Conservation (phyloP, 2,888 invertebrate genomes). For the Orchesellides sinensis region DNA sequence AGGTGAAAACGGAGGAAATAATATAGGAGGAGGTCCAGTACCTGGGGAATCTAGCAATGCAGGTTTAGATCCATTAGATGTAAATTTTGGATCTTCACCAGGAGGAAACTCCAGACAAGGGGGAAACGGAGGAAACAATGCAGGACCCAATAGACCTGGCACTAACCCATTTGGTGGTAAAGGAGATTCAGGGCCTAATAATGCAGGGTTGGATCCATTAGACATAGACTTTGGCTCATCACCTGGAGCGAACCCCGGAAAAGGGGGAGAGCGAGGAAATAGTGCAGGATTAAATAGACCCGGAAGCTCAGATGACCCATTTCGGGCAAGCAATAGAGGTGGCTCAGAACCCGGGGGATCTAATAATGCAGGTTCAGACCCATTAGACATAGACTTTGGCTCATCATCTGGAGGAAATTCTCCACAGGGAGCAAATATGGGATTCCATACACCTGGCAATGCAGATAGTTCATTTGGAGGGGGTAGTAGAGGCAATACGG, state of each 20-base stretch:
- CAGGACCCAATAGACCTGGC: neutral
- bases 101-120: neutral
- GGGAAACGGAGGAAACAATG: neutral
- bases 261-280: neutral
- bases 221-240: no score
- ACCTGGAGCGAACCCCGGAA: no score
- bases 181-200: neutral
- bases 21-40: neutral
- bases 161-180: no score
- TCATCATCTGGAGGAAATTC: no score
- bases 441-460: neutral
- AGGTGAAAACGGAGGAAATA: neutral
- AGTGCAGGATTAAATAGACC: neutral
- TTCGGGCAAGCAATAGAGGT: neutral
- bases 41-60: neutral
- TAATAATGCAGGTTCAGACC: neutral
- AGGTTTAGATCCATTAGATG: constrained; percentile 19
- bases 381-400: no score
- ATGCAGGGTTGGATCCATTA: neutral
- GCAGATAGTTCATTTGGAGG: neutral
- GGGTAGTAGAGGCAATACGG: neutral
- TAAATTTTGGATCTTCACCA: constrained; percentile 27
- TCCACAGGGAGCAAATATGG: neutral
- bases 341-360: neutral
- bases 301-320: neutral